Conservation (phyloP, 2,888 invertebrate genomes). For the Oxyscelio sp. region DNA sequence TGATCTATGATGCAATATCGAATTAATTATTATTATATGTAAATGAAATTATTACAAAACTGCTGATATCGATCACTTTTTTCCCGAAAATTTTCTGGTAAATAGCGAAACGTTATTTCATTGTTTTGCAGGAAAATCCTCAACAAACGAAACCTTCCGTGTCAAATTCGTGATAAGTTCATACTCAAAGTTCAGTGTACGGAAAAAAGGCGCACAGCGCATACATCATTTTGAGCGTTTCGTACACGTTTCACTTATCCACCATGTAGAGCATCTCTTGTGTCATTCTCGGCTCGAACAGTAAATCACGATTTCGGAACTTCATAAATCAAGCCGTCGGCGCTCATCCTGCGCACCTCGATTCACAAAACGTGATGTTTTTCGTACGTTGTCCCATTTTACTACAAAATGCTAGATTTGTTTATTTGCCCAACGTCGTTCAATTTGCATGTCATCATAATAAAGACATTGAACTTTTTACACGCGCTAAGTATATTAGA, state of each 20-base stretch:
- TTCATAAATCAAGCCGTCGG: constrained; percentile 76
- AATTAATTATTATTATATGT: too few relatives aligned
- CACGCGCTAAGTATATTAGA: constrained; percentile 29
- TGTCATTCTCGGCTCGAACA: constrained; percentile 72
- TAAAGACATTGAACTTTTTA: constrained; percentile 54
- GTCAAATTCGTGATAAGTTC: constrained; percentile 61
- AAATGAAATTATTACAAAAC: too few relatives aligned
- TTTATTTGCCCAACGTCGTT: constrained; percentile 35
- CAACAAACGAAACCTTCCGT: too few relatives aligned
- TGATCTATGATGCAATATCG: too few relatives aligned
- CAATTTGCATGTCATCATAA: constrained; percentile 63
- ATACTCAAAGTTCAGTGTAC: constrained; percentile 59
- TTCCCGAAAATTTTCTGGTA: too few relatives aligned
- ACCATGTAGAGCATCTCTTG: constrained; percentile 68
- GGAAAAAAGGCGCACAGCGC: constrained; percentile 50
- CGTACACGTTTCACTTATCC: constrained; percentile 74
- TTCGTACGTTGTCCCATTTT: constrained; percentile 60
- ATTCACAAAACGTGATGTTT: constrained; percentile 73
- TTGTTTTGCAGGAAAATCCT: too few relatives aligned
- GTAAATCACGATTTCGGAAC: constrained; percentile 75
- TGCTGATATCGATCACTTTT: too few relatives aligned
- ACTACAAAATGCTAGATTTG: constrained; percentile 48
- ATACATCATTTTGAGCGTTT: constrained; percentile 72
- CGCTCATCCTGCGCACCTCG: constrained; percentile 72
- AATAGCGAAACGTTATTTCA: too few relatives aligned